These are phyloP conservation scores for Belgica antarctica DNA, from an alignment of 2,888 invertebrate genomes.

Conservation along the genomic window DNA sequence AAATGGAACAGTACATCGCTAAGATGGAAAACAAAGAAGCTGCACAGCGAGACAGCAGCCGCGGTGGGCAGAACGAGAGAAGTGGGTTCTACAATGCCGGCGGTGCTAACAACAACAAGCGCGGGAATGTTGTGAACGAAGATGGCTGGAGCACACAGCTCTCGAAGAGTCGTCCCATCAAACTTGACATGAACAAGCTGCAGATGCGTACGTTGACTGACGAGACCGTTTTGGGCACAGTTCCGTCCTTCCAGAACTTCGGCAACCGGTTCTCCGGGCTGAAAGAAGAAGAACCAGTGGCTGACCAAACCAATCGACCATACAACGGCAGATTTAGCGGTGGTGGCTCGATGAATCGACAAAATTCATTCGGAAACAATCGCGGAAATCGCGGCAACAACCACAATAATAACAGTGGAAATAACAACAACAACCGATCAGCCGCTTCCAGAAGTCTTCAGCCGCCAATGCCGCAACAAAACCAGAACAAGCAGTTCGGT, in stretches of 20 bases:
- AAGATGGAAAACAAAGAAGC: conserved; percentile 21
- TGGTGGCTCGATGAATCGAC: background rate
- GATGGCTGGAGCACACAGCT: conserved; percentile 34
- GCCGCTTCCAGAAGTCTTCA: conserved; percentile 29
- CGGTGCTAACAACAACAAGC: conserved; percentile 2
- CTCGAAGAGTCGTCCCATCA: conserved; percentile 25
- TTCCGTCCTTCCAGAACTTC: conserved; percentile 20
- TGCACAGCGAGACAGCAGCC: background rate
- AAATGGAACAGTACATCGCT: conserved; percentile 10
- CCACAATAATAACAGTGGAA: conserved; percentile 10
- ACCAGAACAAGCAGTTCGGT: conserved; percentile 2
- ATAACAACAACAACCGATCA: background rate
- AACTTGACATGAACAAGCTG: conserved; percentile 16
- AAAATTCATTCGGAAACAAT: background rate
- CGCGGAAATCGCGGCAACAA: background rate
- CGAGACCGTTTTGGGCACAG: conserved; percentile 4
- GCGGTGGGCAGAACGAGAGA: background rate
- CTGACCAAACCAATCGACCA: conserved; percentile 1
- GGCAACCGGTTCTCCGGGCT: conserved; percentile 29
- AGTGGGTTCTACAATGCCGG: conserved; percentile 4
- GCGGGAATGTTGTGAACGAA: conserved; percentile 13
- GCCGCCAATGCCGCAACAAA: background rate
- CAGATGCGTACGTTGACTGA: conserved; percentile 6
- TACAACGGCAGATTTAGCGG: conserved; percentile 41
- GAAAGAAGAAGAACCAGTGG: conserved; percentile 37